Evolutionary conservation across 2,888 invertebrate genomes (phyloP).

Genomic region (Agriopis marginaria): DNA sequence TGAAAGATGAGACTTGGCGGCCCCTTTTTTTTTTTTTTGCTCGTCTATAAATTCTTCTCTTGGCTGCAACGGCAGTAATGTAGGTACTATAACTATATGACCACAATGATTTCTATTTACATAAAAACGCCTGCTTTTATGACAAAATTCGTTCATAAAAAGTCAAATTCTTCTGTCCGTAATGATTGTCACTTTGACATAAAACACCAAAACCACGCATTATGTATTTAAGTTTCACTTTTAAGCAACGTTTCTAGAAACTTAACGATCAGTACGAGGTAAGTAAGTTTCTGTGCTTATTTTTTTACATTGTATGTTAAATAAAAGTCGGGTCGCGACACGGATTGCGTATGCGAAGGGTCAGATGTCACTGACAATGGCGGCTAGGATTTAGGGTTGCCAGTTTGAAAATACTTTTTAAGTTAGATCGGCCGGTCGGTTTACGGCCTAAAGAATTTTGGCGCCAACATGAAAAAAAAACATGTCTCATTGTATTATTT

Average conservation of each 20-base stretch:
- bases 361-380: slow-evolving; percentile 79
- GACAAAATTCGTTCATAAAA: background rate
- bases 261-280: slow-evolving; percentile 32
- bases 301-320: slow-evolving; percentile 79
- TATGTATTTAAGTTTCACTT: slow-evolving; percentile 27
- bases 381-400: slow-evolving; percentile 49
- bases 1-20: too few relatives aligned
- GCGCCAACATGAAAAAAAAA: too few relatives aligned
- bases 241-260: slow-evolving; percentile 28
- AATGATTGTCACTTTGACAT: slow-evolving; percentile 17
- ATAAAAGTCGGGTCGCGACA: slow-evolving; percentile 71
- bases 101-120: too few relatives aligned
- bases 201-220: slow-evolving; percentile 3
- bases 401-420: slow-evolving; percentile 2
- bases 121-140: too few relatives aligned
- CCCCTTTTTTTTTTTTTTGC: too few relatives aligned
- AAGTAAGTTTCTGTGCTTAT: slow-evolving; percentile 25
- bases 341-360: slow-evolving; percentile 76
- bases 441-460: too few relatives aligned
- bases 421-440: background rate
- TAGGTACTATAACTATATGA: too few relatives aligned
- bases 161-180: background rate
- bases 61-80: too few relatives aligned
- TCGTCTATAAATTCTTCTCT: too few relatives aligned
- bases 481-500: too few relatives aligned